Percentiles rank a stretch among this genome's conserved stretches.
Conservation (phyloP, 2,888 invertebrate genomes). For the Ferrisia virgata region DNA sequence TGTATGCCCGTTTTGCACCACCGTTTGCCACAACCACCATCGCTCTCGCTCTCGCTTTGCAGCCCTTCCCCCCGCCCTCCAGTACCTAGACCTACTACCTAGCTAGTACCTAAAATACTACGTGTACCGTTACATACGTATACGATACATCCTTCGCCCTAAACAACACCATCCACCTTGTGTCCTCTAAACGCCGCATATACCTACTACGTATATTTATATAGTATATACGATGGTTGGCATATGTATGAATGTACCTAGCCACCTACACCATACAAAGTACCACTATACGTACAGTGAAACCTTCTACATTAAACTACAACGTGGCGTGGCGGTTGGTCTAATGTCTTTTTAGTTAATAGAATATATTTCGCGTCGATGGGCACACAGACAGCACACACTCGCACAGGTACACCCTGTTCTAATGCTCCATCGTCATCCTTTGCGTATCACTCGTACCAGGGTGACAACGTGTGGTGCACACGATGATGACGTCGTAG, state of each 20-base stretch:
- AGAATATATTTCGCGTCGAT: background rate
- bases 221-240: background rate
- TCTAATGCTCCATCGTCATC: background rate
- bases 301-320: conserved; percentile 29
- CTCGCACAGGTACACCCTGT: too few relatives aligned
- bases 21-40: background rate
- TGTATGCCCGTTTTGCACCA: conserved; percentile 30
- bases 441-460: background rate
- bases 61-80: background rate
- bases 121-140: too few relatives aligned
- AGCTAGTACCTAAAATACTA: too few relatives aligned
- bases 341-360: conserved; percentile 33
- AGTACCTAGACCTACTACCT: background rate
- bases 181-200: too few relatives aligned
- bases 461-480: background rate
- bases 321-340: background rate
- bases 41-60: background rate
- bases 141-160: too few relatives aligned
- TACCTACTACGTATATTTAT: too few relatives aligned
- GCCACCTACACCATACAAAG: background rate
- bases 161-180: too few relatives aligned
- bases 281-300: background rate
- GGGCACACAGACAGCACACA: too few relatives aligned
- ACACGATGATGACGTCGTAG: background rate
- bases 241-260: background rate